Evolutionary conservation across 2,888 invertebrate species (phyloP), one percentile per base, ranked within the genome.

Genomic region (Zygothrica quintamaculata): DNA sequence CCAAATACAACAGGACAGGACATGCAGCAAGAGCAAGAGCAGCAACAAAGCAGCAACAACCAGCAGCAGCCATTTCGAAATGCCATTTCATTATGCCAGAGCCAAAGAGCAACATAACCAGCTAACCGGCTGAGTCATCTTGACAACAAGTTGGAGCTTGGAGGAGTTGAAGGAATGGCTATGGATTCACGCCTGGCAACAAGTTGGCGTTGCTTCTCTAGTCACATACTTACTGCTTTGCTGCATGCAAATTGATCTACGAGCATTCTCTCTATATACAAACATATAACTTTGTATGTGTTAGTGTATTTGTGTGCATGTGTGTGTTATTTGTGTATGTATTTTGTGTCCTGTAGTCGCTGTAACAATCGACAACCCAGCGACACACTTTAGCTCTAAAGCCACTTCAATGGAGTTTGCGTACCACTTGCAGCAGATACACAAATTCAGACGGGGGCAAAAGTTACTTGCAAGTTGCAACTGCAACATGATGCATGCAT

Each of bases 81-180:
- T 87, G 75, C 59, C 84, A 87, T 84, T 87, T 84, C 79, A 87
- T 84, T 85, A 81, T 78, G 71, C 62, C 72, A 65, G 47, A 39
- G 22, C 46, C 40, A 53, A 59, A 60, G 50, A 75, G 59, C 53
- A 44, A 26, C 25, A 12, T 36, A 42, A 39, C 34, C 48, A 66
- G 33, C 57, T 43, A 60, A 69, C 59, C 56, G 59, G 80, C 80
- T 80, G 80, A 80, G 77, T 80, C 80, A 80, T 77, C 69, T 51
- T 42, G 18, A 29, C 65, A 64, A 53, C 70, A 31, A 59, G 55
- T 74, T 68, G 44, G 12, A 16, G 39, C 40, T 15, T 43, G 67
- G 12, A 48, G 43, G 9, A 12, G 31, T 6, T 11, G 47, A 7
- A 8, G 25, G 9, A 13, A 22, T 22, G 40, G 37, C 31, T 44